phyloP scores from a whole-genome alignment of 2,113 vertebrate species.

The Perca flavescens region DNA sequence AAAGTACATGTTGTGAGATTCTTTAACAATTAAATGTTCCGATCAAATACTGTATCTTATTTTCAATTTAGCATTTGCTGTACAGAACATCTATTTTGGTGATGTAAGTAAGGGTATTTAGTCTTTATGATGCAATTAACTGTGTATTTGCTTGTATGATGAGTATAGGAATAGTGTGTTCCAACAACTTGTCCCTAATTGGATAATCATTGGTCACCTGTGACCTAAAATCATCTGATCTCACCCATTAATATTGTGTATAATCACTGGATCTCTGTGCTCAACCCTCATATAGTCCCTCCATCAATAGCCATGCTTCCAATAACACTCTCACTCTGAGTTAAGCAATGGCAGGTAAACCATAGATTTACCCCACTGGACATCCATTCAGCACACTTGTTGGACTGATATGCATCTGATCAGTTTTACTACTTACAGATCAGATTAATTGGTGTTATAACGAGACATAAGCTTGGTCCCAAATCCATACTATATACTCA shows the following conservation, averaged over 20 bases:
- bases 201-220: not conserved
- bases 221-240: not conserved
- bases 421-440: not conserved
- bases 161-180: not conserved
- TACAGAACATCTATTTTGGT: not conserved
- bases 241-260: not conserved
- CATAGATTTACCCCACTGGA: not conserved
- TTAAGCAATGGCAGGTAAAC: not conserved
- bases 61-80: not conserved
- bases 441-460: not conserved
- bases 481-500: no score
- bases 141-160: no score
- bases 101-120: not conserved
- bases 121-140: not conserved
- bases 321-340: not conserved
- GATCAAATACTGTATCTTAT: no score
- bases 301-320: not conserved
- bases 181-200: not conserved
- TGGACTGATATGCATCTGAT: not conserved
- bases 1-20: not conserved
- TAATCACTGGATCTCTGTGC: not conserved
- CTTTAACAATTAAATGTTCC: not conserved
- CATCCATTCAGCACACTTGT: not conserved
- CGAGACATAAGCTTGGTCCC: no score
- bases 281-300: not conserved